Evolutionary conservation across 2,113 vertebrate species (phyloP).

Genomic region (Silurus asotus): DNA sequence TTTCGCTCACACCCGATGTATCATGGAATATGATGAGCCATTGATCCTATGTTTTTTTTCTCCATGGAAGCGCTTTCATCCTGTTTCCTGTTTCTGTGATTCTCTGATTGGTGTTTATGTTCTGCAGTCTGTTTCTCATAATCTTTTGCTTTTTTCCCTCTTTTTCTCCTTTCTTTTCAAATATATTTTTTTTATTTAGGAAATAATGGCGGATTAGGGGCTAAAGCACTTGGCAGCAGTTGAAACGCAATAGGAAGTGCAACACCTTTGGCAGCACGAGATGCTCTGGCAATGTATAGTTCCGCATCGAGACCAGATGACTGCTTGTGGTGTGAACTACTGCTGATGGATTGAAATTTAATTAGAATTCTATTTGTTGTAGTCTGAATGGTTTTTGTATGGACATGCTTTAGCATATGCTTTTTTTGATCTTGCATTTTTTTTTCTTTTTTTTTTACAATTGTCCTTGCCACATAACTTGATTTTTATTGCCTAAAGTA

Average conservation of each 20-base stretch:
- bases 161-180: slow-evolving; percentile 56
- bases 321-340: slow-evolving; percentile 14
- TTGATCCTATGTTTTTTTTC: slow-evolving; percentile 62
- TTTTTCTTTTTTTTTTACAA: not conserved
- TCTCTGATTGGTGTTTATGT: slow-evolving; percentile 75
- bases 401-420: not conserved
- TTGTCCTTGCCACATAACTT: not conserved
- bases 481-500: slow-evolving; percentile 41
- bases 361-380: not conserved
- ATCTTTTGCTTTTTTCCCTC: slow-evolving; percentile 55
- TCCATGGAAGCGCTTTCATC: slow-evolving; percentile 66
- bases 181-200: slow-evolving; percentile 57
- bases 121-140: slow-evolving; percentile 72
- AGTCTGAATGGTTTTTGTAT: slow-evolving; percentile 11
- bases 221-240: slow-evolving; percentile 61
- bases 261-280: slow-evolving; percentile 61
- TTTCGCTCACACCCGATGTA: slow-evolving; percentile 39
- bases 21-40: slow-evolving; percentile 65
- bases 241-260: slow-evolving; percentile 54
- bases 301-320: slow-evolving; percentile 43
- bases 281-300: slow-evolving; percentile 39
- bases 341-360: slow-evolving; percentile 11
- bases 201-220: slow-evolving; percentile 55
- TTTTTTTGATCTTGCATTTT: slow-evolving; percentile 19
- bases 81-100: slow-evolving; percentile 71